Evolutionary conservation across 2,797 vertebrate genomes (phyloP).

Genomic region (Coreius guichenoti): DNA sequence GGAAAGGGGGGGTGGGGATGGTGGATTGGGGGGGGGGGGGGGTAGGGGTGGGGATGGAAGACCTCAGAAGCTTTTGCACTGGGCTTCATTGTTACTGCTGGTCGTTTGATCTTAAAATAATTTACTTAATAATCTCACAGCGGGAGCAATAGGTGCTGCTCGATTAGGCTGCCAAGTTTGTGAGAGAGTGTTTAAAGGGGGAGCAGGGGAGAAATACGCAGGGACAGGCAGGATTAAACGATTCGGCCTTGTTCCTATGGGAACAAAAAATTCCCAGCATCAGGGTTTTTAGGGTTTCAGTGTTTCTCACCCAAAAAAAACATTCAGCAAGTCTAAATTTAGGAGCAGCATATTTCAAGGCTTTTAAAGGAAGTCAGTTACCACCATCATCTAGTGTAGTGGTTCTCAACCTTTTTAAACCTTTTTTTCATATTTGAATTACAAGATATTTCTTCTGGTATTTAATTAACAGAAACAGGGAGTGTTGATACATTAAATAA

Average conservation of each 20-base stretch:
- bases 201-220: conserved; percentile 50
- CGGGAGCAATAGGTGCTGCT: conserved; percentile 95
- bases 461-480: not conserved
- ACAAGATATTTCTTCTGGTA: not conserved
- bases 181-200: conserved; percentile 64
- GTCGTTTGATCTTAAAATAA: conserved; percentile 99
- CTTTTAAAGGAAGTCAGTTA: not conserved
- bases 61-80: conserved; percentile 97
- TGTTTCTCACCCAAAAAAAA: conserved; percentile 7
- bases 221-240: conserved; percentile 73
- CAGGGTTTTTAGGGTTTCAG: conserved; percentile 51
- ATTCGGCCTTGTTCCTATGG: conserved; percentile 77
- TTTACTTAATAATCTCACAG: conserved; percentile 99
- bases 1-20: conserved; percentile 59
- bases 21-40: conserved; percentile 61
- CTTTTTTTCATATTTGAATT: no score
- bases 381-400: not conserved
- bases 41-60: conserved; percentile 73
- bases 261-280: conserved; percentile 69
- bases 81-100: conserved; percentile 97
- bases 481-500: not conserved
- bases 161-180: conserved; percentile 98
- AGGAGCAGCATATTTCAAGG: not conserved
- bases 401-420: not conserved
- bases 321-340: not conserved